A percentile compares a stretch with the other conserved stretches of the same genome.
Conservation (phyloP, 2,113 vertebrate species). For the Gopherus flavomarginatus region DNA sequence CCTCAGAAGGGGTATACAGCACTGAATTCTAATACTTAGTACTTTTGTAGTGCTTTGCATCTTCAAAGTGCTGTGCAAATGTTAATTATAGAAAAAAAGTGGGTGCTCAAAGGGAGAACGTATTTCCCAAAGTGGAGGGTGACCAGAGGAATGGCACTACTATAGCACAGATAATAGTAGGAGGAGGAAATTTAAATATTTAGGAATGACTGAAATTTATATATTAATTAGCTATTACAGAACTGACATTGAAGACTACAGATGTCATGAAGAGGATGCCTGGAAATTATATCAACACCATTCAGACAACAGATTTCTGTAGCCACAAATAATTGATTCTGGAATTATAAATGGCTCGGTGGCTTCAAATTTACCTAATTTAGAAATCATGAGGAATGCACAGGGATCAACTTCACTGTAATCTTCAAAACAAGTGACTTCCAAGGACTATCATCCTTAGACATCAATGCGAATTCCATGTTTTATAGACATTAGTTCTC, state of each 20-base stretch:
- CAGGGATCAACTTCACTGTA: slow-evolving; percentile 17
- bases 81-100: not conserved
- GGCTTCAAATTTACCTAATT: not conserved
- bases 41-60: not conserved
- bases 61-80: slow-evolving; percentile 25
- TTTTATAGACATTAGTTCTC: slow-evolving; percentile 92
- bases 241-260: not conserved
- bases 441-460: slow-evolving; percentile 66
- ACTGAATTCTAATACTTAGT: not conserved
- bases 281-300: not conserved
- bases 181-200: not conserved
- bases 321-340: not conserved
- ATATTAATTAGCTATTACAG: not conserved
- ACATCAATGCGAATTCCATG: slow-evolving; percentile 92
- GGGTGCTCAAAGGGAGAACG: not conserved
- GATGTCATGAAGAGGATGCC: not conserved
- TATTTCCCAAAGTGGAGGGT: not conserved
- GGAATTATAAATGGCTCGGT: not conserved
- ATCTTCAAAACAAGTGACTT: not conserved
- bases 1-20: not conserved
- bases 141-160: not conserved
- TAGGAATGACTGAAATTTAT: not conserved
- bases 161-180: not conserved
- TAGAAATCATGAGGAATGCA: not conserved
- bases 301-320: not conserved